phyloP scores from a whole-genome alignment of 2,113 vertebrate genomes.

The Glaucomys volans region DNA sequence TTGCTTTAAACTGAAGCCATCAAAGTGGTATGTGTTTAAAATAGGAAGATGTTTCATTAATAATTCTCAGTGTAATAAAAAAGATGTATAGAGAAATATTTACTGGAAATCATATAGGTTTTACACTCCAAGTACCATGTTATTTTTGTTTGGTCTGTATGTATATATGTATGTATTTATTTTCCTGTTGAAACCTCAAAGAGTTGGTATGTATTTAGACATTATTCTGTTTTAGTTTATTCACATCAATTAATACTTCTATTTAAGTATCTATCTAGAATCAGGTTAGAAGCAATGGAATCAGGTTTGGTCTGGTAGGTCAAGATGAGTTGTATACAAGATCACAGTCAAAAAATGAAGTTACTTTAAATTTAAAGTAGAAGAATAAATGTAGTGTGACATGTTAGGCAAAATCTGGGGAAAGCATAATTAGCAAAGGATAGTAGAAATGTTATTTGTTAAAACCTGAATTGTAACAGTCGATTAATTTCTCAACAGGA shows the following conservation, averaged over 20 bases:
- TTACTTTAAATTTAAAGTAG: constrained; percentile 81
- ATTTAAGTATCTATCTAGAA: constrained; percentile 4
- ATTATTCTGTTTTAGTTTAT: constrained; percentile 45
- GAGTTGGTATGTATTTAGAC: not conserved
- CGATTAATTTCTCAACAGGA: constrained; percentile 85
- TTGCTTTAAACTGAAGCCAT: constrained; percentile 26
- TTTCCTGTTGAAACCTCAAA: constrained; percentile 32
- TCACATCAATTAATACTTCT: not conserved
- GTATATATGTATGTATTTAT: not conserved
- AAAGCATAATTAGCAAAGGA: constrained; percentile 82
- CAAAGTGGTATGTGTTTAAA: not conserved
- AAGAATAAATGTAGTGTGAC: constrained; percentile 85
- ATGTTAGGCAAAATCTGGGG: constrained; percentile 75
- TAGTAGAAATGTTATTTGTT: constrained; percentile 82
- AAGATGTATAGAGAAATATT: constrained; percentile 9
- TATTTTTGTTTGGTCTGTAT: not conserved
- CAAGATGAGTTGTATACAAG: constrained; percentile 82
- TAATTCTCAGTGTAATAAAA: not conserved
- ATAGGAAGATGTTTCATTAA: not conserved
- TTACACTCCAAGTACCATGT: not conserved
- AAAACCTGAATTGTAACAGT: constrained; percentile 81
- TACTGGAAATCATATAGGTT: not conserved
- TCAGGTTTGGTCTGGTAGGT: constrained; percentile 82
- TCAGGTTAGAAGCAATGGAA: constrained; percentile 63
- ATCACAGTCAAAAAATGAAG: constrained; percentile 80